Evolutionary conservation across 2,888 invertebrate species (phyloP), one percentile per base, ranked within the genome.

Genomic region (Euphydryas editha): DNA sequence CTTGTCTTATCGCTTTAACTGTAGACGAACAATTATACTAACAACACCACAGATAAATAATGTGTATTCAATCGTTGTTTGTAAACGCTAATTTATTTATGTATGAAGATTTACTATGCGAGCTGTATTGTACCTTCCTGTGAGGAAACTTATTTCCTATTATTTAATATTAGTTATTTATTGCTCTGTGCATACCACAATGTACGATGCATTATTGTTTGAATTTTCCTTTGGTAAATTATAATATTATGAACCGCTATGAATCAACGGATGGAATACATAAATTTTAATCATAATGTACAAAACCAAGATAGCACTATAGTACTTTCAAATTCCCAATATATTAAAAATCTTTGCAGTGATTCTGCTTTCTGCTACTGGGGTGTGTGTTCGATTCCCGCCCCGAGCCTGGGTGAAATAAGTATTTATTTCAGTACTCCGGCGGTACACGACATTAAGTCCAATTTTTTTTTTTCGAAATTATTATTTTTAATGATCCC

Each of bases 11-110:
- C 39, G 11, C 39, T 39, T 39, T 6, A 10, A 39, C 11, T 10
- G 11, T 10, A 13, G 39, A 39, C 39, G 39, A 21, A 21, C 21
- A 30, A 8, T 5, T 24, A 30, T 20, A 13, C 1, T 20, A 46
- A 13, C 57, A 39, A 42, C 47, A 64, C 51, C 49, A 49, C 46
- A 47, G 56, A 49, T 63, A 59, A 67, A 67, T 63, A 67, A 59
- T 65, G 57, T 63, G 62, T 56, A 63, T 59, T 55, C 62, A 55
- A 67, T 67, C 55, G 62, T 30, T 59, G 46, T 30, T 47, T 58
- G 59, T 18, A 46, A 59, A 55, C 55, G 46, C 58, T 62, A 62
- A 67, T 67, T 67, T 63, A 67, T 59, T 67, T 62, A 67, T 54
- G 47, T 59, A 60, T 51, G 42, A 60, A 65, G 56, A 60, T 59